These are phyloP conservation scores for Reinhardtius hippoglossoides DNA, from an alignment of 2,113 vertebrate species.

Conservation along the genomic window DNA sequence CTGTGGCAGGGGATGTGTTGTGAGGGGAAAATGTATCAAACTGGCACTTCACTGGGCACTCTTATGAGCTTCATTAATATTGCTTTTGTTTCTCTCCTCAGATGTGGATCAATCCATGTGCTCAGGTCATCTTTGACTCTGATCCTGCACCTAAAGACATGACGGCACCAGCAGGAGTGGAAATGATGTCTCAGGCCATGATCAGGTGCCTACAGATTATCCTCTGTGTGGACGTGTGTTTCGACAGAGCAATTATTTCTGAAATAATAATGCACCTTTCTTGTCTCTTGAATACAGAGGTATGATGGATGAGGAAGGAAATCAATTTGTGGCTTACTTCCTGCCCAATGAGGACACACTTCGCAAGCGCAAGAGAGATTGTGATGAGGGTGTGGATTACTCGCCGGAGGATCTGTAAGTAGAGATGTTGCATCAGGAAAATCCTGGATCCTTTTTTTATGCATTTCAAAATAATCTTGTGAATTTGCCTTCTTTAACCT, in stretches of 20 bases:
- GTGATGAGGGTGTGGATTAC: constrained; percentile 90
- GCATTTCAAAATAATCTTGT: neutral
- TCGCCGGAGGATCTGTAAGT: constrained; percentile 91
- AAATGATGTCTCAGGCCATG: constrained; percentile 98
- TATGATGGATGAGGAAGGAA: constrained; percentile 98
- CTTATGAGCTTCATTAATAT: neutral
- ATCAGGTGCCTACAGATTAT: constrained; percentile 84
- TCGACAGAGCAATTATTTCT: neutral
- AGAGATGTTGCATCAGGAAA: neutral
- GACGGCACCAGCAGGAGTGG: constrained; percentile 84
- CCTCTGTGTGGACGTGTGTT: neutral
- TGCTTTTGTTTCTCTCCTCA: constrained; percentile 51
- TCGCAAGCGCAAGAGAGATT: constrained; percentile 92
- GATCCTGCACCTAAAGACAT: constrained; percentile 94
- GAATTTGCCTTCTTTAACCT: neutral
- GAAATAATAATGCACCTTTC: neutral
- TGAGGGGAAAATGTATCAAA: too few species aligned
- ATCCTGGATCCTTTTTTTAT: neutral
- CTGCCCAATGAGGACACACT: constrained; percentile 92
- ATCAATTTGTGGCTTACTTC: constrained; percentile 97
- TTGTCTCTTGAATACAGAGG: constrained; percentile 79
- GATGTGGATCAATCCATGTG: constrained; percentile 98
- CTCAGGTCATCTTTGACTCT: constrained; percentile 96
- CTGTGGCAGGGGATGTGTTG: neutral
- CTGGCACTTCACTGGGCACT: neutral